Base-by-base conservation (phyloP, 2,797 vertebrate species). In the Cynopterus sphinx region DNA sequence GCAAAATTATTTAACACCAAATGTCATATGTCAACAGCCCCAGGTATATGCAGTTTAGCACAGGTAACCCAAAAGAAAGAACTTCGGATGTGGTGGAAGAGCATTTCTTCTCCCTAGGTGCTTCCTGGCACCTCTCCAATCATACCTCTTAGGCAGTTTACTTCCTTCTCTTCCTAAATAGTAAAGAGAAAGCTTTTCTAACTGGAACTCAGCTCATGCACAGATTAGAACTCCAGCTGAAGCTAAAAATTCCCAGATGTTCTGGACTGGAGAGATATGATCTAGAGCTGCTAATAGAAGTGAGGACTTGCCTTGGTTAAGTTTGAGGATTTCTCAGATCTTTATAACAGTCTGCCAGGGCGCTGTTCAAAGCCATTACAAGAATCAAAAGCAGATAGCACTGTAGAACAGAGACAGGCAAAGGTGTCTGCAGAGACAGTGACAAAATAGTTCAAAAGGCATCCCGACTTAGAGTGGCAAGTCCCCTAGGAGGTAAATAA, bases 1-100 rank as follows among this genome's bases (percentile, higher is more conserved):
- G 39, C 36, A 81, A 84, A 91, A 63, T 89, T 55, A 95, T 43
- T 61, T 79, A 85, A 65, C 63, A 70, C 36, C 33, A 90, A 57
- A 46, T 26, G 43, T 75, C 92, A 11, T 36, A 61, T 51, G 61
- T 67, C 83, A 84, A 17, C 49, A 59, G 19, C 16, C 6, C 19
- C 16, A n/a, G 9, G 13, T 68, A 77, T 49, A 36, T 73, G 5
- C 26, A 16, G 26, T 61, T 61, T 87, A 90, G 91, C 39, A 79
- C 10, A 28, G 49, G 22, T 10, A 77, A 31, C 24, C 43, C 70
- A 49, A 75, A 75, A 82, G 68, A 59, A 70, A 39, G 65, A 63
- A 41, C 59, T 83, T 55, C 7, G 33, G 46, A 9, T 78, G 57
- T 36, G 16, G 13, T 3, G 1, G 31, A 49, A 89, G 39, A 36